phyloP scores from a whole-genome alignment of 2,113 vertebrate species.

The Bos indicus region DNA sequence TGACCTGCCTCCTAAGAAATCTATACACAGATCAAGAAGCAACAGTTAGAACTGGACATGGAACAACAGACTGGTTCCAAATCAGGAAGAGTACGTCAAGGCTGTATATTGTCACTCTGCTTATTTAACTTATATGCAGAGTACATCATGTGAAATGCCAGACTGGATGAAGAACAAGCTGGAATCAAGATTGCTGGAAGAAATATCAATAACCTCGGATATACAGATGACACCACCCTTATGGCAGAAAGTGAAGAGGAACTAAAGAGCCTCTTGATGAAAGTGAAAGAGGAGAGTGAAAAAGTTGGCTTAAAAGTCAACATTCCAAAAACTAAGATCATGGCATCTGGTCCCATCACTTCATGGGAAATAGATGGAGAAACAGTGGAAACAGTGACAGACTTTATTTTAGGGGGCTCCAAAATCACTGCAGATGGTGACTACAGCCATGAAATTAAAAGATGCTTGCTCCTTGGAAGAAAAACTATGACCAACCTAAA shows the following conservation, averaged over 20 bases:
- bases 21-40: neutral
- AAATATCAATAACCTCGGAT: neutral
- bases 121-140: neutral
- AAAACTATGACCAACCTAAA: neutral
- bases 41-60: neutral
- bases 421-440: neutral
- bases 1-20: neutral
- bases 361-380: neutral
- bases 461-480: neutral
- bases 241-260: neutral
- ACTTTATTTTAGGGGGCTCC: neutral
- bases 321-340: neutral
- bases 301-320: neutral
- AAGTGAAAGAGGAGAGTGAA: neutral
- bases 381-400: neutral
- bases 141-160: neutral
- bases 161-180: neutral
- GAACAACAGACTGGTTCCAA: neutral
- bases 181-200: neutral
- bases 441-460: neutral
- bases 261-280: neutral
- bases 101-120: neutral
- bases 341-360: neutral
- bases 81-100: neutral
- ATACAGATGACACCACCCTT: neutral